These are phyloP conservation scores for Gadus chalcogrammus DNA, from an alignment of 2,113 vertebrate species.

Conservation along the genomic window DNA sequence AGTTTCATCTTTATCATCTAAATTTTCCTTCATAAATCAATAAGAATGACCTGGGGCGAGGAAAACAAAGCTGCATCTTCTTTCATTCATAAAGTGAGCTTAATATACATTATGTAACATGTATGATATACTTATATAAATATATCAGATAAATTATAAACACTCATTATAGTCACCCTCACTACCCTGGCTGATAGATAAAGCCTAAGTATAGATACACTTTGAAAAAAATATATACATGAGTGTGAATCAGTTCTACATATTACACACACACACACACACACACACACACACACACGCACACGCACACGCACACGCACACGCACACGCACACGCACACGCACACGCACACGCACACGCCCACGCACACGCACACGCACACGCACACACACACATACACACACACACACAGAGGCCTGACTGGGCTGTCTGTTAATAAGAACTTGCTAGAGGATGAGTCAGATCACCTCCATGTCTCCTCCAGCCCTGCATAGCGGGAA, in stretches of 20 bases:
- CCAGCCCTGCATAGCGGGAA: background rate
- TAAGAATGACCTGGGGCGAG: background rate
- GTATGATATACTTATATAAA: no score
- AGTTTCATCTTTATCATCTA: background rate
- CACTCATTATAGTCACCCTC: no score
- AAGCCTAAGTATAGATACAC: no score
- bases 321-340: constrained; percentile 10
- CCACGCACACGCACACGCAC: constrained; percentile 6
- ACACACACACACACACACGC: constrained; percentile 9
- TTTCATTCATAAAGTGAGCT: background rate
- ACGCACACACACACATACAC: constrained; percentile 24
- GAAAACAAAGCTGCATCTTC: constrained; percentile 24
- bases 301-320: constrained; percentile 15
- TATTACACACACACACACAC: no score
- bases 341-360: background rate
- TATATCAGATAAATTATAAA: no score
- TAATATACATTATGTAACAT: constrained; percentile 24
- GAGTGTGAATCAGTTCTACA: no score
- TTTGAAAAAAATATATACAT: no score
- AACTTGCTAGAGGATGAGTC: constrained; percentile 47
- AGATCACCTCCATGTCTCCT: constrained; percentile 35
- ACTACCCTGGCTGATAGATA: no score
- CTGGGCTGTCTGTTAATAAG: constrained; percentile 60
- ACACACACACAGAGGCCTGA: constrained; percentile 35
- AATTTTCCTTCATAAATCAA: background rate